phyloP scores from a whole-genome alignment of 2,888 invertebrate genomes.

The Trisateles emortualis region DNA sequence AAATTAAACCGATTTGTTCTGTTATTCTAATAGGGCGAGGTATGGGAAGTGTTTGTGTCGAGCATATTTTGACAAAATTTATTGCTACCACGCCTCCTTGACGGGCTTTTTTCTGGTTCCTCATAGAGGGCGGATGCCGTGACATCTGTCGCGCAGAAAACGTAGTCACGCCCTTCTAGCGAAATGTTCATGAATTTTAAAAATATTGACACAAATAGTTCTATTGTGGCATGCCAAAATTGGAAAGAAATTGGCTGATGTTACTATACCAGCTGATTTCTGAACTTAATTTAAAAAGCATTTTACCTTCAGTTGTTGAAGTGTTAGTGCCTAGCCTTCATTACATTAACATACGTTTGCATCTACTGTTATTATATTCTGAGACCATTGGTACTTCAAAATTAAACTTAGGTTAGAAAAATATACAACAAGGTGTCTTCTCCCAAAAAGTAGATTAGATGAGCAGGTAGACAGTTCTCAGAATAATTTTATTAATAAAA shows the following conservation, averaged over 20 bases:
- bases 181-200: slow-evolving; percentile 62
- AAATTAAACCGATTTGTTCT: slow-evolving; percentile 86
- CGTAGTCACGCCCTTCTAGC: slow-evolving; percentile 72
- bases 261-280: too few relatives aligned
- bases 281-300: too few relatives aligned
- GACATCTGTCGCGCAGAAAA: slow-evolving; percentile 80
- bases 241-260: background rate
- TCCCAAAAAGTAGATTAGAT: too few relatives aligned
- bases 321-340: too few relatives aligned
- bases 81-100: slow-evolving; percentile 84
- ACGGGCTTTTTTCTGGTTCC: slow-evolving; percentile 69
- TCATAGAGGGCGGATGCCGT: slow-evolving; percentile 73
- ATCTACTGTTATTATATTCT: too few relatives aligned
- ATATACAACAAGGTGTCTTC: too few relatives aligned
- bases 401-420: too few relatives aligned
- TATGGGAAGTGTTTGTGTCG: slow-evolving; percentile 84
- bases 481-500: too few relatives aligned
- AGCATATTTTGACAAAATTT: slow-evolving; percentile 87
- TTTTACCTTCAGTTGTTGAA: too few relatives aligned
- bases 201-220: slow-evolving; percentile 52
- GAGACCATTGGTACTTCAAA: too few relatives aligned
- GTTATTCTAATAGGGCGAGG: slow-evolving; percentile 83
- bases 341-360: too few relatives aligned
- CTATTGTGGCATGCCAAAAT: background rate
- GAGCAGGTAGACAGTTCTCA: too few relatives aligned